These are phyloP conservation scores for Limnephilus rhombicus DNA, from an alignment of 2,888 invertebrate species.

Conservation along the genomic window DNA sequence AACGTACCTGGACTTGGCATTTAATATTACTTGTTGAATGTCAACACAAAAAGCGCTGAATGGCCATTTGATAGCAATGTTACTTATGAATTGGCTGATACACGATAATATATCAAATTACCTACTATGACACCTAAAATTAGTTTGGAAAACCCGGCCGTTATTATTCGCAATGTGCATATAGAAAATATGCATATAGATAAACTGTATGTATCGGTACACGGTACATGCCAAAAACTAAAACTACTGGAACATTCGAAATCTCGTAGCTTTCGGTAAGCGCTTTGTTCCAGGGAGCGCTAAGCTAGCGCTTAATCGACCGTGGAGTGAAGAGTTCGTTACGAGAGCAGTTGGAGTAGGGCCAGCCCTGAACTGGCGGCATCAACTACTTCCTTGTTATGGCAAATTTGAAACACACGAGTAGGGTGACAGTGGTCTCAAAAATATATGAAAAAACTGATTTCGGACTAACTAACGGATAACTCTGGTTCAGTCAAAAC, in stretches of 20 bases:
- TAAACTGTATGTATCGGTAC: background rate
- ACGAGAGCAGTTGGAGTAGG: conserved; percentile 26
- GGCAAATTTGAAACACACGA: background rate
- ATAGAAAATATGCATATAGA: background rate
- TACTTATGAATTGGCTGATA: no score
- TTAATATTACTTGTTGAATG: no score
- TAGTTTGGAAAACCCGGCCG: background rate
- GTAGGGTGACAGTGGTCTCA: background rate
- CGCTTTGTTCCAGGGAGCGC: background rate
- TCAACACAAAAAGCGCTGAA: no score
- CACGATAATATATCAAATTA: no score
- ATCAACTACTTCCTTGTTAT: conserved; percentile 3
- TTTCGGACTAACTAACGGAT: no score
- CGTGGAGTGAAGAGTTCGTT: conserved; percentile 43
- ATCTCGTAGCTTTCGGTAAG: background rate
- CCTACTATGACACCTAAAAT: no score
- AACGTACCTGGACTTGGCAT: no score
- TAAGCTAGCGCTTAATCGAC: conserved; percentile 18
- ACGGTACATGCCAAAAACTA: conserved; percentile 23
- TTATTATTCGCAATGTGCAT: background rate
- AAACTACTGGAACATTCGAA: conserved; percentile 13
- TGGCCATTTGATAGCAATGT: no score
- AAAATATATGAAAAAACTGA: background rate
- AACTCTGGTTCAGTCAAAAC: no score
- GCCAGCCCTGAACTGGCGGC: conserved; percentile 19